phyloP scores from a whole-genome alignment of 2,113 vertebrate species.

The Myotis brandtii region DNA sequence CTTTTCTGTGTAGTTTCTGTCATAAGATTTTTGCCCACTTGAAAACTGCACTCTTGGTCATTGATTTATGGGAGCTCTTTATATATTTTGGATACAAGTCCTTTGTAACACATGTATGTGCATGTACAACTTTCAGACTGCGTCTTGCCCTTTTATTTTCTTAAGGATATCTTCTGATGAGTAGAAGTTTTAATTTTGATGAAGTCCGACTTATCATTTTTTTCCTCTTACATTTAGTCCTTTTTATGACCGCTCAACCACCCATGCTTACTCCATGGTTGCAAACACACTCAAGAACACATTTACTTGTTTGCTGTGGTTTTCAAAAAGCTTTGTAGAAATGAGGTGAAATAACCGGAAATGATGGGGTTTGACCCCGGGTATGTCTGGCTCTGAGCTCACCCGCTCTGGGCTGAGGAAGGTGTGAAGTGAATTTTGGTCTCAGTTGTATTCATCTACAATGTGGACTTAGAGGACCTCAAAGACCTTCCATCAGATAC shows the following conservation, averaged over 20 bases:
- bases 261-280: not conserved
- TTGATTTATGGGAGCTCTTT: not conserved
- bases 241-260: not conserved
- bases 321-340: not conserved
- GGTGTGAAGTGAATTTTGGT: not conserved
- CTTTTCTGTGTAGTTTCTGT: not conserved
- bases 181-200: not conserved
- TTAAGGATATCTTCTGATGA: not conserved
- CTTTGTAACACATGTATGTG: not conserved
- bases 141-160: not conserved
- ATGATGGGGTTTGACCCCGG: not conserved
- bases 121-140: not conserved
- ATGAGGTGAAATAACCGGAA: not conserved
- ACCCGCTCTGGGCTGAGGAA: not conserved
- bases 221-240: not conserved
- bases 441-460: not conserved
- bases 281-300: not conserved
- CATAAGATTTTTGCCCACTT: not conserved
- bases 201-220: not conserved
- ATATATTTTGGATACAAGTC: not conserved
- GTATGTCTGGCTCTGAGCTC: not conserved
- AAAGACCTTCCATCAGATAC: not conserved
- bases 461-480: not conserved
- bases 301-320: not conserved
- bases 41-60: not conserved